phyloP scores from a whole-genome alignment of 2,888 invertebrate species.

The Pilophorus perplexus region DNA sequence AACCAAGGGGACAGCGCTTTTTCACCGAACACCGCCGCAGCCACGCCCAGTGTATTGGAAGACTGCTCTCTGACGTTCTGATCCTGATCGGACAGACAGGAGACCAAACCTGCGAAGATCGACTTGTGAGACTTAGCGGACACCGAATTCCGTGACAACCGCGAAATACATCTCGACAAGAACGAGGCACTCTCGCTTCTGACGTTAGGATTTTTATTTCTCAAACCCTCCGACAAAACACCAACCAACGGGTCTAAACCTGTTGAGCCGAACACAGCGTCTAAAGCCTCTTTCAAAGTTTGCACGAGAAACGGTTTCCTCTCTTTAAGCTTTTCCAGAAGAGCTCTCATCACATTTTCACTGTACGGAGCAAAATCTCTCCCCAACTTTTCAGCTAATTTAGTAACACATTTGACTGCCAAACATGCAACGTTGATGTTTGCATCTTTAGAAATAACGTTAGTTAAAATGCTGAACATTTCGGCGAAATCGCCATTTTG shows the following conservation, averaged over 20 bases:
- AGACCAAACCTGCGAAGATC: not conserved
- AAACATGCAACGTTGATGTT: not conserved
- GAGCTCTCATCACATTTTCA: not conserved
- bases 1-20: not conserved
- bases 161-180: not conserved
- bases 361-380: not conserved
- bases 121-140: not conserved
- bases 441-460: conserved; percentile 2
- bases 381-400: not conserved
- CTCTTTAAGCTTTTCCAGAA: conserved; percentile 14
- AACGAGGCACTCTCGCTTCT: conserved; percentile 5
- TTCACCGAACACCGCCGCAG: not conserved
- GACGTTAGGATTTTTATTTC: conserved; percentile 19
- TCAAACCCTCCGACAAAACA: not conserved
- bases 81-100: conserved; percentile 19
- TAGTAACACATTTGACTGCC: conserved; percentile 9
- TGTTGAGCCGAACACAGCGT: not conserved
- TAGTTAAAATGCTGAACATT: not conserved
- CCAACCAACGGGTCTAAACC: not conserved
- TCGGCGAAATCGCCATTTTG: conserved; percentile 9
- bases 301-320: not conserved
- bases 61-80: not conserved
- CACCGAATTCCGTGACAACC: not conserved
- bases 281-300: conserved; percentile 6
- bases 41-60: not conserved